Conservation (phyloP, 2,797 vertebrate species). For the Thamnophis elegans region DNA sequence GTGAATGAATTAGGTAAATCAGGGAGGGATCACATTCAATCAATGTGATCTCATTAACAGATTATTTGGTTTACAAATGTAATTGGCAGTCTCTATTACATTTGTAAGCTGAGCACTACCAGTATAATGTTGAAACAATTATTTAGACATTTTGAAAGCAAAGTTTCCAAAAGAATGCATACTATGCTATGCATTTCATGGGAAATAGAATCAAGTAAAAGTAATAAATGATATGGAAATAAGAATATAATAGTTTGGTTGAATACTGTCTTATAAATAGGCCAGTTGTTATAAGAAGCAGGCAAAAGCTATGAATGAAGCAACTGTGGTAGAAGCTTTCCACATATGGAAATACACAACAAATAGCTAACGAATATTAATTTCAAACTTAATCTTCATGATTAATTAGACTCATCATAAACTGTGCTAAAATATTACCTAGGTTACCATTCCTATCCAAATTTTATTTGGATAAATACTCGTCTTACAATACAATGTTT, state of each 20-base stretch:
- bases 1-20: too few relatives aligned
- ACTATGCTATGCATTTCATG: background rate
- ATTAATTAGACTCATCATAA: background rate
- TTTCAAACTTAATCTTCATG: conserved; percentile 14
- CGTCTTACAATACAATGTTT: background rate
- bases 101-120: too few relatives aligned
- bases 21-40: too few relatives aligned
- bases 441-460: conserved; percentile 4
- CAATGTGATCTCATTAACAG: too few relatives aligned
- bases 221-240: background rate
- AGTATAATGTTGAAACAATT: background rate
- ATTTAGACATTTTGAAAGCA: background rate
- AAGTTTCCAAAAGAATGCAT: background rate
- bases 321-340: background rate
- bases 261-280: background rate
- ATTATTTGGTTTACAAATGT: too few relatives aligned
- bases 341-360: background rate
- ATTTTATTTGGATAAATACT: background rate
- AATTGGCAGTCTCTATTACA: too few relatives aligned
- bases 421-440: background rate
- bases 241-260: background rate
- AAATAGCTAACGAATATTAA: background rate
- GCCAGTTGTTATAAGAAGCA: conserved; percentile 10
- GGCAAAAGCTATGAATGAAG: background rate
- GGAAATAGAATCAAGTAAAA: background rate